Evolutionary conservation across 2,888 invertebrate species (phyloP).

Genomic region (Agrochola lychnidis): DNA sequence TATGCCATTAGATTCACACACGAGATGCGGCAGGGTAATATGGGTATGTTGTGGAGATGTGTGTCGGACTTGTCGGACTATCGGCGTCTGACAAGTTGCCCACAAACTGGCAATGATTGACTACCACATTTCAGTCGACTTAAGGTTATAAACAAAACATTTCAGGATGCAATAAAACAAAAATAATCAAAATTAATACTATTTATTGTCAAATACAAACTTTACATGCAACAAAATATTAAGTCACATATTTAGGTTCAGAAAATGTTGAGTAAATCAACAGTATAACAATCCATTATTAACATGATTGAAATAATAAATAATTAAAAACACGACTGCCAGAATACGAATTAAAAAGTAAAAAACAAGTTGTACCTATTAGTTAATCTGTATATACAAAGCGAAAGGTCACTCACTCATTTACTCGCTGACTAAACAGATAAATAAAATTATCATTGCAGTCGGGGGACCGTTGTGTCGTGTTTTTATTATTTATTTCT

Average conservation of each 20-base stretch:
- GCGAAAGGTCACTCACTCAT: too few relatives aligned
- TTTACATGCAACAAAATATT: neutral
- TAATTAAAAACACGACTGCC: too few relatives aligned
- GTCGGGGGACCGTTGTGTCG: too few relatives aligned
- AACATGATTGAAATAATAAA: neutral
- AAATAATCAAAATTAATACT: neutral
- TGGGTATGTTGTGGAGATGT: neutral
- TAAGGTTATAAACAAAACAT: too few relatives aligned
- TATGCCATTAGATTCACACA: neutral
- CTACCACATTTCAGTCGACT: neutral
- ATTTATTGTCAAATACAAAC: constrained; percentile 29
- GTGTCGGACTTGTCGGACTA: neutral
- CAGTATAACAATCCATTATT: neutral
- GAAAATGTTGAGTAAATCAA: neutral
- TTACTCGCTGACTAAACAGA: too few relatives aligned
- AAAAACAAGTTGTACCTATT: too few relatives aligned
- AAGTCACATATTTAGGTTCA: neutral
- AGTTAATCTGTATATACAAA: too few relatives aligned
- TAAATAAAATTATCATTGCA: too few relatives aligned
- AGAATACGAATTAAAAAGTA: too few relatives aligned
- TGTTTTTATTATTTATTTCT: too few relatives aligned
- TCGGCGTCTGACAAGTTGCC: neutral
- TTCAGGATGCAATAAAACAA: constrained; percentile 18
- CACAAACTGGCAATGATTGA: neutral
- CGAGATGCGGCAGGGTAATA: too few relatives aligned